Base-by-base conservation (phyloP, 2,888 invertebrate species). In the Hyles lineata region DNA sequence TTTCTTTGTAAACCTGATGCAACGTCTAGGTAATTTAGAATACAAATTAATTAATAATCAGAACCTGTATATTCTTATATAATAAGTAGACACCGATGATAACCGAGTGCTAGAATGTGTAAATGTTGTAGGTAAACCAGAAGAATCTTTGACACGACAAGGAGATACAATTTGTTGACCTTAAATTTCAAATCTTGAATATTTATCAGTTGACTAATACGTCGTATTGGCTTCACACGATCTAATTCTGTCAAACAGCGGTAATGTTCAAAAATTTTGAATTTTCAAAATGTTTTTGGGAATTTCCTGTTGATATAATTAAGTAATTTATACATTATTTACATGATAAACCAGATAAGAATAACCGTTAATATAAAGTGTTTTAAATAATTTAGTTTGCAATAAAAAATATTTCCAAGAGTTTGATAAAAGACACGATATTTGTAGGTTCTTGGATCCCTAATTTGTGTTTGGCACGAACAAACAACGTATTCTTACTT, bases 21-120 rank as follows among this genome's bases (percentile, higher is more conserved):
- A 21, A 9, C 11, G 43, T 62, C 19, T 29, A 43, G 17, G 15
- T 43, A 21, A 11, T 67, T 43, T 67, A 43, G 63, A 67, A 67
- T 67, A 67, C 43, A 23, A 43, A 67, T 67, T 78, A 76, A 67
- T 67, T 67, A 43, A n/a, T 23, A 43, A 5, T 43, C 15, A 67
- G 21, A 67, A 67, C 63, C 43, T 21, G 63, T 67, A 67, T 67
- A 21, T 21, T 43, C 15, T 43, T 43, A 67, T 17, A 67, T 4
- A 17, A 62, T 17, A 25, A 19, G 29, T 61, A 29, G 25, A 15
- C 60, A 25, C n/a, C 32, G 19, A n/a, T 43, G 43, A 43, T 67
- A 15, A 15, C 43, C 6, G 43, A 35, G 21, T 11, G 21, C 2
- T 11, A 67, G 43, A 62, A 67, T 50, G 50, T 35, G 60, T 11